A percentile compares a stretch with the other conserved stretches of the same genome.
These are phyloP conservation scores for Scaptomyza parva DNA, from an alignment of 2,888 invertebrate genomes.

Conservation along the genomic window DNA sequence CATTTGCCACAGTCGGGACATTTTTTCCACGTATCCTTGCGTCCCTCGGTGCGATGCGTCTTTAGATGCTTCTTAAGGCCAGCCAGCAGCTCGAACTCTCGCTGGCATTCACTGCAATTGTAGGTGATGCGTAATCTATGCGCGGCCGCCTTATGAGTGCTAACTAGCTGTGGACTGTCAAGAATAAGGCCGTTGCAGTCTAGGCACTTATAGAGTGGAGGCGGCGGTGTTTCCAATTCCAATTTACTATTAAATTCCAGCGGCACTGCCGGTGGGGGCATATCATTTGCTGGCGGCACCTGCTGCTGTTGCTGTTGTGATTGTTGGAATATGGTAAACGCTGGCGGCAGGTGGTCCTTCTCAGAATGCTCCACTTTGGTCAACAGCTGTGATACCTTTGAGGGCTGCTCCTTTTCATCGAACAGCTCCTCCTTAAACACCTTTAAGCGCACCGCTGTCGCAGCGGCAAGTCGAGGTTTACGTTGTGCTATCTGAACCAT, in stretches of 20 bases:
- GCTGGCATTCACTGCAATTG: conserved; percentile 82
- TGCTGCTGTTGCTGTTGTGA: conserved; percentile 14
- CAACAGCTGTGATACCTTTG: conserved; percentile 21
- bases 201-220: conserved; percentile 81
- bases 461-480: conserved; percentile 59
- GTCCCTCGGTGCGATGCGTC: conserved; percentile 81
- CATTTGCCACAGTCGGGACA: conserved; percentile 85
- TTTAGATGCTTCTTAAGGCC: conserved; percentile 83
- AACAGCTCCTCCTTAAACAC: conserved; percentile 75
- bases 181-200: conserved; percentile 80
- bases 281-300: conserved; percentile 28
- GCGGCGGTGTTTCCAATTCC: conserved; percentile 56
- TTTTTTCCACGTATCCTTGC: conserved; percentile 83
- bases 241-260: conserved; percentile 31
- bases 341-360: conserved; percentile 61
- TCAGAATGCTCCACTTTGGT: conserved; percentile 67
- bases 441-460: conserved; percentile 69
- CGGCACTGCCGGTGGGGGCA: conserved; percentile 63
- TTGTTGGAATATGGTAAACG: conserved; percentile 73
- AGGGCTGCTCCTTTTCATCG: conserved; percentile 52
- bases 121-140: conserved; percentile 81
- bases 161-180: conserved; percentile 68
- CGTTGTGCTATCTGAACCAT: conserved; percentile 53
- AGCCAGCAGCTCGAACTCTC: conserved; percentile 80
- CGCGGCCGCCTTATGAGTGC: conserved; percentile 75